Evolutionary conservation across 30 jellyfish, hydroid and myxozoan species (phyloP).

Genomic region (Hydra vulgaris): DNA sequence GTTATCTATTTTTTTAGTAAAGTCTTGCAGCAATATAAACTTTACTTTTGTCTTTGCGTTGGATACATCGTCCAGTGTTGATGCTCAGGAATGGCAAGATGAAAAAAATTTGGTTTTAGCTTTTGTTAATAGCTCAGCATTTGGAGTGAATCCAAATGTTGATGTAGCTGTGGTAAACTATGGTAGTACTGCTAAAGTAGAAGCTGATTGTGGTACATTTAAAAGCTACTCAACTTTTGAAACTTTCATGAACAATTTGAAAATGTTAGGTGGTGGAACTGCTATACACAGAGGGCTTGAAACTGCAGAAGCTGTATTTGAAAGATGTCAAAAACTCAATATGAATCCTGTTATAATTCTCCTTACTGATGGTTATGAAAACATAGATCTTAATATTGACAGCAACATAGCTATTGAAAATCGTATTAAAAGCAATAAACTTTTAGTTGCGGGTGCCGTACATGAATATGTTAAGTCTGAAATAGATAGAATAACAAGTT

Average conservation of each 20-base stretch:
- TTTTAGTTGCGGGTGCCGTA: no score
- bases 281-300: slow-evolving; percentile 1
- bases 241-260: not conserved
- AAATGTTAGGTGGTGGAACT: slow-evolving; percentile 4
- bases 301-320: not conserved
- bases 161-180: slow-evolving; percentile 11
- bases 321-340: not conserved
- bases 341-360: not conserved
- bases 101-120: slow-evolving; percentile 1
- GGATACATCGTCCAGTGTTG: slow-evolving; percentile 13
- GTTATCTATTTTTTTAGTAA: not conserved
- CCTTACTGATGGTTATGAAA: slow-evolving; percentile 12
- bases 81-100: not conserved
- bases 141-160: not conserved
- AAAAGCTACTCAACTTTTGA: not conserved
- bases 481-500: no score
- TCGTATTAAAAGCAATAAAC: no score
- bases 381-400: not conserved
- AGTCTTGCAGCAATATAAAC: not conserved
- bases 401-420: no score
- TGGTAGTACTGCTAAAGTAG: not conserved
- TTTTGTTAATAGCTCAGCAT: not conserved
- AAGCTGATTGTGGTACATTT: not conserved
- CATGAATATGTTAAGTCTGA: no score
- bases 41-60: slow-evolving; percentile 4